Evolutionary conservation across 1,140 invertebrate species (phyloP), one percentile per base, ranked within the genome.

Genomic region (Drosophila ambigua): DNA sequence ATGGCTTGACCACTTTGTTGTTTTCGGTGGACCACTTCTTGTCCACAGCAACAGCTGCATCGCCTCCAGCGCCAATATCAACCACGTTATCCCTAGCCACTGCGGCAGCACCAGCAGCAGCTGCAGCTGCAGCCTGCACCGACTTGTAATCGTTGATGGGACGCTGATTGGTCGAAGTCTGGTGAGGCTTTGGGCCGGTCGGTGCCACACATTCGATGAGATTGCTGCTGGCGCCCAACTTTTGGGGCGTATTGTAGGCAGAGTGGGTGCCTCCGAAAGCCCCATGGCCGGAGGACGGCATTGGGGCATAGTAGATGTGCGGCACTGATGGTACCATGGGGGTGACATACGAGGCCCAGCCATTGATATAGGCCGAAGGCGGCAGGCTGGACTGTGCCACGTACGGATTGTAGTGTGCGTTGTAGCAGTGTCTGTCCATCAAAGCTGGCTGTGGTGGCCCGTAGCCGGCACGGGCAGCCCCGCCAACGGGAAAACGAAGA

Each of bases 341-440:
- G 0, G 71, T 60, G 24, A 85, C 78, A 67, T 87, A 87, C 1
- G 83, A 69, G 41, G 83, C 83, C 83, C 83, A 88, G 6, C 83
- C 83, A 15, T 88, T 88, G 2, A 73, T 76, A n/a, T 69, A 87
- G 2, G 84, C 74, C 41, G 84, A 90, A 28, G 80, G 77, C 26
- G 84, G 84, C 39, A 89, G 45, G 9, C 60, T 58, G 2, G 62
- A 58, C 20, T 85, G 81, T 4, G 72, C 72, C 66, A 81, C 53
- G 43, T 50, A 88, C 20, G 62, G 80, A 69, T 79, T 76, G 44
- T 61, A 81, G 55, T 46, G 74, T 28, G 41, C 71, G 43, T 71
- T 77, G 20, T 67, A 69, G 15, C 54, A 55, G 20, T 55, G 62
- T 13, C 55, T 69, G 13, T 79, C 81, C 39, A 77, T 44, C 0